Evolutionary conservation across 2,113 vertebrate genomes (phyloP), one percentile per base, ranked within the genome.

Genomic region (Elgaria multicarinata): DNA sequence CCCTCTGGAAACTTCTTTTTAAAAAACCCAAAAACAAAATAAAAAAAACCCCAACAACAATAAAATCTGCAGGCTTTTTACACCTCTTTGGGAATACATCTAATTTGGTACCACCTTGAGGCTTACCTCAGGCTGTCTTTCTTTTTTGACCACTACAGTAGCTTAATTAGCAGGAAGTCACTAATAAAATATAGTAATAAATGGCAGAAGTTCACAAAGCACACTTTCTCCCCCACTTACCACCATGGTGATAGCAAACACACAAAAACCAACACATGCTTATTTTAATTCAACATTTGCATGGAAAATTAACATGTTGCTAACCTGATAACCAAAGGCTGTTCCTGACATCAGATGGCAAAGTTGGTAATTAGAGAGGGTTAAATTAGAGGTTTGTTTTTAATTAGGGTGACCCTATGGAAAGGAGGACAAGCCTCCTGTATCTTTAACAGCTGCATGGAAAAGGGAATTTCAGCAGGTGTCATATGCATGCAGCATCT

Each of bases 201-300:
- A n/a, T 26, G 55, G 80, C 64, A 88, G 76, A 91, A 53, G 14
- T 85, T 71, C 39, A 84, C 39, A 86, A 53, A 89, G 84, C 86
- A 90, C 74, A 79, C n/a, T 91, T 91, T 86, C 86, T 85, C 89
- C 42, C 0, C 2, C 66, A 78, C 67, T 44, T 42, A 69, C n/a
- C 81, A 88, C 71, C 72, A 87, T 78, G 64, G 83, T 89, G 91
- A 91, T 78, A 94, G 87, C 12, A 64, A 83, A 64, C 76, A 71
- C 53, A 64, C 66, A 50, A 55, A 90, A 92, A 90, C 64, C 72
- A 93, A 87, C 90, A 92, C 89, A 90, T 94, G 92, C 77, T 87
- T 93, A n/a, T n/a, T 92, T 77, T 58, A 50, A 92, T 95, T 95
- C 89, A 92, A 89, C 93, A 94, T 91, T 92, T 93, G 90, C 94